These are phyloP conservation scores for Tineola bisselliella DNA, from an alignment of 2,888 invertebrate species.

Conservation along the genomic window DNA sequence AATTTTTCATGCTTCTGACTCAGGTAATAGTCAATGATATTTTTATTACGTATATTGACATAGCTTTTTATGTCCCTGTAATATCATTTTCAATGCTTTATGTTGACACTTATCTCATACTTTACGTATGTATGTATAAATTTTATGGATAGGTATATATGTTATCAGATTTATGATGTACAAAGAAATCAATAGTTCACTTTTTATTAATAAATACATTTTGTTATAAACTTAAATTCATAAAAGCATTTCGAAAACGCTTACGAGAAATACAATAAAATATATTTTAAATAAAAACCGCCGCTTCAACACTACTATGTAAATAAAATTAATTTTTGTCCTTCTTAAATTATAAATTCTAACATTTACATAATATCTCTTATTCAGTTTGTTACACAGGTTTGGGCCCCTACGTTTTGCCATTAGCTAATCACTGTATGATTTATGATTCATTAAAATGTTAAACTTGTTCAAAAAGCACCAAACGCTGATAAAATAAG, in stretches of 20 bases:
- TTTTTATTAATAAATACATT: background rate
- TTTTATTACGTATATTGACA: too few species aligned
- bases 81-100: background rate
- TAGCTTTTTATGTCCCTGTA: too few species aligned
- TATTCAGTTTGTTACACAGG: background rate
- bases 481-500: constrained; percentile 4
- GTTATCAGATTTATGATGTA: too few species aligned
- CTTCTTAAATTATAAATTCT: background rate
- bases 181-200: too few species aligned
- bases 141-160: too few species aligned
- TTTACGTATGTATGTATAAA: background rate
- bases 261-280: too few species aligned
- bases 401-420: background rate
- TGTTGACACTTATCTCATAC: background rate
- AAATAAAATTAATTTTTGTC: background rate
- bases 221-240: too few species aligned
- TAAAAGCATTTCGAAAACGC: background rate
- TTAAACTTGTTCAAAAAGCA: constrained; percentile 1
- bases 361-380: constrained; percentile 1
- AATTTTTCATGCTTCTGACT: too few species aligned
- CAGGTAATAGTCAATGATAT: too few species aligned
- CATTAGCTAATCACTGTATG: background rate
- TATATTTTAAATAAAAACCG: too few species aligned
- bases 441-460: constrained; percentile 11
- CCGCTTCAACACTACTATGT: background rate